phyloP scores from a whole-genome alignment of 2,888 invertebrate species.

The Aphidoletes aphidimyza region DNA sequence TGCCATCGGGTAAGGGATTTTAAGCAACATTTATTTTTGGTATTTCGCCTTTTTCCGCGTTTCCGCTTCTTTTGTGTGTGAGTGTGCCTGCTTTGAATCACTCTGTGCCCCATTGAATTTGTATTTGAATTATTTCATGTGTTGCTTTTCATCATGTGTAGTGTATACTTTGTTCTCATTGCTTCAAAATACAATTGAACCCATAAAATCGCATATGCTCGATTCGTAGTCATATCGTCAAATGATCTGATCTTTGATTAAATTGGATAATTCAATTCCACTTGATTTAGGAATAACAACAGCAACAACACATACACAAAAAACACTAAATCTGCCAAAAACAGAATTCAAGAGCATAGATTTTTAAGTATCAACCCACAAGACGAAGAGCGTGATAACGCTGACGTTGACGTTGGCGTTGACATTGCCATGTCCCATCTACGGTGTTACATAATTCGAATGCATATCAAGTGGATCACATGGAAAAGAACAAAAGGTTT shows the following conservation, averaged over 20 bases:
- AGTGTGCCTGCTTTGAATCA: background rate
- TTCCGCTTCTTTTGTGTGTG: background rate
- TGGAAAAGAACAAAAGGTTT: constrained; percentile 1
- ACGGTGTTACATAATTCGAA: background rate
- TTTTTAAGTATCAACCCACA: no score
- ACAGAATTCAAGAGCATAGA: background rate
- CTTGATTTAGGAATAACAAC: background rate
- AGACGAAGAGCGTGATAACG: no score
- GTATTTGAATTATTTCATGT: no score
- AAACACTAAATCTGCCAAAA: background rate
- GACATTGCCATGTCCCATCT: background rate
- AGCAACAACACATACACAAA: background rate
- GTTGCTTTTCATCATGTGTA: no score
- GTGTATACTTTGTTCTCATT: background rate
- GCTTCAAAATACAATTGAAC: background rate
- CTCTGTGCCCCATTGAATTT: no score
- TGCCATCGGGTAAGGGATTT: constrained; percentile 8
- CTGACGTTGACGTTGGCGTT: no score
- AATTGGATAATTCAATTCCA: background rate
- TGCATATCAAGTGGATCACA: constrained; percentile 10
- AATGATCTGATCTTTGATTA: constrained; percentile 14
- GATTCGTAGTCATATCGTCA: background rate
- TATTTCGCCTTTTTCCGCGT: background rate
- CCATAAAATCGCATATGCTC: background rate
- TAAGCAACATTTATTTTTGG: background rate